A percentile compares a stretch with the other conserved stretches of the same genome.
phyloP scores from a whole-genome alignment of 2,113 vertebrate species.

The Toxostoma redivivum region DNA sequence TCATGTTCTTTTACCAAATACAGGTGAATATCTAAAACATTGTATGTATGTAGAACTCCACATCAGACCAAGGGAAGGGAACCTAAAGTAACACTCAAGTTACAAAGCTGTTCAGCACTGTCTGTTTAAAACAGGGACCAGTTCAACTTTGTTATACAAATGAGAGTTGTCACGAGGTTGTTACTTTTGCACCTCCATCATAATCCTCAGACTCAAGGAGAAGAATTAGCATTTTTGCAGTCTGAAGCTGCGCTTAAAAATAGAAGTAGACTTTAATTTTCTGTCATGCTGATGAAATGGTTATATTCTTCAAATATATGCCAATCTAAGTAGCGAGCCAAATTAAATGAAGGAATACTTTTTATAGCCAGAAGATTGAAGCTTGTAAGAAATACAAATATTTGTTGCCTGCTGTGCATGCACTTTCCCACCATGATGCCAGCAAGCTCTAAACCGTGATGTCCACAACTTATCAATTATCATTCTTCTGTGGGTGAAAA shows the following conservation, averaged over 20 bases:
- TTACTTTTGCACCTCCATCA: neutral
- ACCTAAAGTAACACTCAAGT: neutral
- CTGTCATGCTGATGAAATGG: neutral
- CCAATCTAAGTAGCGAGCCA: neutral
- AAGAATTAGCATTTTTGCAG: neutral
- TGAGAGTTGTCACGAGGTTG: neutral
- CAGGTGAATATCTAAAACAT: neutral
- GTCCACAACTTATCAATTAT: neutral
- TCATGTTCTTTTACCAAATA: neutral
- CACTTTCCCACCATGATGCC: neutral
- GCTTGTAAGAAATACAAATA: neutral
- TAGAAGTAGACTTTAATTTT: neutral
- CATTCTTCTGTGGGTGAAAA: neutral
- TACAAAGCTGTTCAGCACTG: neutral
- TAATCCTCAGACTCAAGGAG: neutral
- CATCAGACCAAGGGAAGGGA: neutral
- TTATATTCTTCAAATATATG: neutral
- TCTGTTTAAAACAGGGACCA: neutral
- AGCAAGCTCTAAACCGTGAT: neutral
- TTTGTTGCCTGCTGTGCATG: neutral
- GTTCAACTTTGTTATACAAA: neutral
- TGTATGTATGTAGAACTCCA: neutral
- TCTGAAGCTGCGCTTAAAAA: neutral
- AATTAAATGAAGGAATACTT: neutral
- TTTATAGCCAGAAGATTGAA: neutral